These are phyloP conservation scores for Ylistrum balloti DNA, from an alignment of 1,140 invertebrate genomes.

Conservation along the genomic window DNA sequence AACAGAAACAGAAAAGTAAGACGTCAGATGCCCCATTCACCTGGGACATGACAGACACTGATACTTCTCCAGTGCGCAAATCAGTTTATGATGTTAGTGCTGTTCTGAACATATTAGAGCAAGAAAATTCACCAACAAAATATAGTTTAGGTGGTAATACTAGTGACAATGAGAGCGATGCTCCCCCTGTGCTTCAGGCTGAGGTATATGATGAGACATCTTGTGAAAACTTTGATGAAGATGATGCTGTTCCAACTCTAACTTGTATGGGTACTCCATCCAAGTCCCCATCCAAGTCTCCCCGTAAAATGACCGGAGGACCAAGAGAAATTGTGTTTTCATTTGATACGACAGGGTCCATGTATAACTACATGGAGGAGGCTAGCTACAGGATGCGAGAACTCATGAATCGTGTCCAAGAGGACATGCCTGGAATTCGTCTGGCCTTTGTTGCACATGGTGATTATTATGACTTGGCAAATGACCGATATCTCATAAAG, in stretches of 20 bases:
- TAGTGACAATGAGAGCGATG: slow-evolving; percentile 40
- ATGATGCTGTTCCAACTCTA: not conserved
- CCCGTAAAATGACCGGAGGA: slow-evolving; percentile 63
- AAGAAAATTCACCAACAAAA: slow-evolving; percentile 19
- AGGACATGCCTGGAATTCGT: slow-evolving; percentile 77
- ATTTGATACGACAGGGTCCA: slow-evolving; percentile 81
- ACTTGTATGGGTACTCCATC: slow-evolving; percentile 1
- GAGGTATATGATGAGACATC: slow-evolving; percentile 10
- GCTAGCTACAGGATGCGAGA: slow-evolving; percentile 74
- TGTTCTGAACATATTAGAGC: slow-evolving; percentile 1
- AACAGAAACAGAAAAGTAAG: not conserved
- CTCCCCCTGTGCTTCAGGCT: slow-evolving; percentile 43
- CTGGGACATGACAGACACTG: not conserved
- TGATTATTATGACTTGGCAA: slow-evolving; percentile 75
- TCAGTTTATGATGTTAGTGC: slow-evolving; percentile 8
- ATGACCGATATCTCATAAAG: slow-evolving; percentile 72
- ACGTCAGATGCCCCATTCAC: slow-evolving; percentile 3
- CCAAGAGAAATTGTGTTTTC: slow-evolving; percentile 79
- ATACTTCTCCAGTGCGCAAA: not conserved
- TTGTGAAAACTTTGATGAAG: slow-evolving; percentile 16
- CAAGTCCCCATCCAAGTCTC: slow-evolving; percentile 44
- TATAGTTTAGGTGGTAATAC: not conserved
- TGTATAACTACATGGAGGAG: slow-evolving; percentile 75
- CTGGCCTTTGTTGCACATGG: slow-evolving; percentile 77
- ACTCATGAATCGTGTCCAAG: slow-evolving; percentile 74